Conservation (phyloP, 2,113 vertebrate genomes). For the Menidia beryllina region DNA sequence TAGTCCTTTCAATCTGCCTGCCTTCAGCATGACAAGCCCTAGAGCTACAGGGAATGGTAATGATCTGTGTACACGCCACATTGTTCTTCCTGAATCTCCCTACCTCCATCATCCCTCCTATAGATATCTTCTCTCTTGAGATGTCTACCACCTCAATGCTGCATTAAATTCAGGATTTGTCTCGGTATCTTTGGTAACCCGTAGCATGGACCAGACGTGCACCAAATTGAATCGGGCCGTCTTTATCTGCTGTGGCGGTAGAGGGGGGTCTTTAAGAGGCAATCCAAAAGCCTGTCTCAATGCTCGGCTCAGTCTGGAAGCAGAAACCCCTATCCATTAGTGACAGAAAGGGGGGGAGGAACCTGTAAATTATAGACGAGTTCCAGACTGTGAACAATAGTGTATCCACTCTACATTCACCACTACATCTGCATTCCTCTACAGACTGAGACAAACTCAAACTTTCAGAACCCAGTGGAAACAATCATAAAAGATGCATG, state of each 20-base stretch:
- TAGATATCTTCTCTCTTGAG: slow-evolving; percentile 40
- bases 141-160: slow-evolving; percentile 48
- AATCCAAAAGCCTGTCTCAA: slow-evolving; percentile 52
- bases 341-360: slow-evolving; percentile 67
- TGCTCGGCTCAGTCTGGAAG: slow-evolving; percentile 39
- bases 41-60: slow-evolving; percentile 77
- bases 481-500: slow-evolving; percentile 58
- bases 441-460: slow-evolving; percentile 49
- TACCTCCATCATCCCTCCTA: slow-evolving; percentile 35
- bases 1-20: slow-evolving; percentile 81
- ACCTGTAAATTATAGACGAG: slow-evolving; percentile 80
- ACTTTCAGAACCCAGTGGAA: slow-evolving; percentile 27
- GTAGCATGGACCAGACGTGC: slow-evolving; percentile 26
- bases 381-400: slow-evolving; percentile 69
- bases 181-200: slow-evolving; percentile 50
- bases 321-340: slow-evolving; percentile 75
- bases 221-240: slow-evolving; percentile 50
- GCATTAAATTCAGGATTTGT: slow-evolving; percentile 37
- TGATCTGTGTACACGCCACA: slow-evolving; percentile 66
- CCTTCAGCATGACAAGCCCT: slow-evolving; percentile 80
- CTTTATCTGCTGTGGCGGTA: slow-evolving; percentile 44
- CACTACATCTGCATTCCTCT: slow-evolving; percentile 73
- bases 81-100: slow-evolving; percentile 14
- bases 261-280: slow-evolving; percentile 53
- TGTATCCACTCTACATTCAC: slow-evolving; percentile 62